Evolutionary conservation across 1,140 invertebrate genomes (phyloP).

Genomic region (Doryteuthis pealeii): DNA sequence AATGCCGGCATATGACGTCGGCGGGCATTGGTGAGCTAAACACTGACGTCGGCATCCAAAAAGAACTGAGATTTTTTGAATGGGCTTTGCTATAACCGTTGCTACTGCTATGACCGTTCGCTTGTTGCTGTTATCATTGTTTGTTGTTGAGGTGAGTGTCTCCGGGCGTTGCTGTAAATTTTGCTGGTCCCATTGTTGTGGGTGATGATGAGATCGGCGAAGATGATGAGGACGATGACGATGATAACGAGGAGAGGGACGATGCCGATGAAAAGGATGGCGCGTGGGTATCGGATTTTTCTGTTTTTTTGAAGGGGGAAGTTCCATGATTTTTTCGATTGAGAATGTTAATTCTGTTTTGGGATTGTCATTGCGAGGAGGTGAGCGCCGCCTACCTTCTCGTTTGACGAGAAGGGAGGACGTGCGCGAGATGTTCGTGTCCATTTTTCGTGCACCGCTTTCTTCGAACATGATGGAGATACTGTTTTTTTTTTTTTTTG

Average conservation of each 20-base stretch:
- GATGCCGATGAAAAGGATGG: too few species aligned
- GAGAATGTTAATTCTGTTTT: slow-evolving; percentile 45
- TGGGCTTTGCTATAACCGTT: neutral
- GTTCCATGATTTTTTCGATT: slow-evolving; percentile 48
- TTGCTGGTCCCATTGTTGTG: too few species aligned
- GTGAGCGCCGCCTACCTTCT: neutral
- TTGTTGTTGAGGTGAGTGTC: neutral
- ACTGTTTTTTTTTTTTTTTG: too few species aligned
- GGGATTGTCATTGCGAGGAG: slow-evolving; percentile 3
- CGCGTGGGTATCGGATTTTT: neutral
- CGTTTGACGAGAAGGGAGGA: neutral
- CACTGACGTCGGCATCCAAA: neutral
- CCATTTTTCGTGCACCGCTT: neutral
- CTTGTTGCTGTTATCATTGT: neutral
- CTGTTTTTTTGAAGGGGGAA: neutral
- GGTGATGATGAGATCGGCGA: too few species aligned
- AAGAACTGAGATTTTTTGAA: neutral
- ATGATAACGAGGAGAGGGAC: too few species aligned
- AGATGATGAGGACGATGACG: too few species aligned
- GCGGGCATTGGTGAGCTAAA: neutral
- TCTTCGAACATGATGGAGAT: neutral
- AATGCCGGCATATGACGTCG: neutral
- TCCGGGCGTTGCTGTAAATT: too few species aligned
- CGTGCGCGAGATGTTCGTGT: neutral
- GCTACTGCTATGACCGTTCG: neutral